Percentiles rank a stretch among this genome's conserved stretches.
Evolutionary conservation across 1,140 invertebrate genomes (phyloP).

Genomic region (Danaus plexippus): DNA sequence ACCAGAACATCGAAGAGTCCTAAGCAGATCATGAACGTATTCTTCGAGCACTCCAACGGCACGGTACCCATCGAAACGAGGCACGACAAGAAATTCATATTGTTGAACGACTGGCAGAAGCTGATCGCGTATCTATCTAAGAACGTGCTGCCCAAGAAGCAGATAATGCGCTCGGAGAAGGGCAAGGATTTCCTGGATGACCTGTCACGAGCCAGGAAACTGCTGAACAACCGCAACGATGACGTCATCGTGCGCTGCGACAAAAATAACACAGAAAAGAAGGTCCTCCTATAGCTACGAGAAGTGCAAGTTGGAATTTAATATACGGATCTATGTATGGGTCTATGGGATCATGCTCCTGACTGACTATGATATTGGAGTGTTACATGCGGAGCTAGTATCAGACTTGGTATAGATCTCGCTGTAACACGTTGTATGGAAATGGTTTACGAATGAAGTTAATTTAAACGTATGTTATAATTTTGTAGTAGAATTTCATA

Average conservation of each 20-base stretch:
- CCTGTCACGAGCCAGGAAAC: constrained; percentile 48
- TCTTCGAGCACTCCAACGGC: constrained; percentile 55
- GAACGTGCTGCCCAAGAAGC: constrained; percentile 51
- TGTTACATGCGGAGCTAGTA: no score
- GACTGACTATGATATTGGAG: no score
- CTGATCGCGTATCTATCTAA: constrained; percentile 52
- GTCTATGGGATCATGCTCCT: no score
- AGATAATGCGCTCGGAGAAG: constrained; percentile 49
- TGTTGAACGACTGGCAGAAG: constrained; percentile 58
- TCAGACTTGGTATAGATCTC: no score
- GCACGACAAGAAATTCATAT: constrained; percentile 40
- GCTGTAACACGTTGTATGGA: no score
- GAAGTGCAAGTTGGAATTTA: not conserved
- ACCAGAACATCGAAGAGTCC: constrained; percentile 21
- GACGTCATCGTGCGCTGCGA: constrained; percentile 42
- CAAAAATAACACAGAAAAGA: constrained; percentile 43
- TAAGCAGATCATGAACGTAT: constrained; percentile 49
- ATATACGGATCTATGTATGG: no score
- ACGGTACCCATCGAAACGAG: constrained; percentile 43
- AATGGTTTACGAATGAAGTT: no score
- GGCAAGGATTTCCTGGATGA: constrained; percentile 54
- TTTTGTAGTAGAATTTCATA: no score
- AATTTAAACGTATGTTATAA: no score
- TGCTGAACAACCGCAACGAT: constrained; percentile 38
- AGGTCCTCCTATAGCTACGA: constrained; percentile 42